Percentiles rank a stretch among this genome's conserved stretches.
These are phyloP conservation scores for Dicranocentrus wangi DNA, from an alignment of 2,888 invertebrate species.

Conservation along the genomic window DNA sequence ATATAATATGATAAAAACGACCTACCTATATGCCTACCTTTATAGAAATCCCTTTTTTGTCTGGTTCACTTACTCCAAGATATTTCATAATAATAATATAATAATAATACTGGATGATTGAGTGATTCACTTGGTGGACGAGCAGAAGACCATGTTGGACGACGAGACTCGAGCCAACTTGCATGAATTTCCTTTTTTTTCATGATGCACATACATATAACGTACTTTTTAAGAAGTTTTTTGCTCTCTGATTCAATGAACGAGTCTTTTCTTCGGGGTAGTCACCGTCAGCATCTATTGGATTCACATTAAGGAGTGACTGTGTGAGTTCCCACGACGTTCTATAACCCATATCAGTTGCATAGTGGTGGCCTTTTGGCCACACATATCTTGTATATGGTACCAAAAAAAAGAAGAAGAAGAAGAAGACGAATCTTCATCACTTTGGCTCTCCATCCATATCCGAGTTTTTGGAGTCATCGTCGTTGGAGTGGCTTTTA, in stretches of 20 bases:
- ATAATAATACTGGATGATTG: too few species aligned
- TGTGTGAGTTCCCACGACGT: constrained; percentile 66
- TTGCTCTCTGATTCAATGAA: constrained; percentile 36
- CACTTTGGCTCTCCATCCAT: constrained; percentile 21
- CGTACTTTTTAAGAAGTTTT: constrained; percentile 13
- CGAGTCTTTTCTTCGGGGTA: constrained; percentile 10
- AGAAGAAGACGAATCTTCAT: constrained; percentile 33
- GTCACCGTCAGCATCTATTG: constrained; percentile 45
- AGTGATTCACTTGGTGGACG: too few species aligned
- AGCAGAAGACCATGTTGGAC: too few species aligned
- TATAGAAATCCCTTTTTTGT: too few species aligned
- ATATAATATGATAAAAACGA: too few species aligned
- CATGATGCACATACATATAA: neutral
- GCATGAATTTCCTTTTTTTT: neutral
- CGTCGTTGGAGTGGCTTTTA: constrained; percentile 34
- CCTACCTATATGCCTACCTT: too few species aligned
- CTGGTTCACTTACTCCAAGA: too few species aligned
- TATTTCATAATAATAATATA: too few species aligned
- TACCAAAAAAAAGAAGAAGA: neutral
- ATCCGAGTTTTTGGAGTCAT: constrained; percentile 34
- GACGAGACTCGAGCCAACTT: too few species aligned
- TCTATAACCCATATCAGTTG: constrained; percentile 65
- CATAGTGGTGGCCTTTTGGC: constrained; percentile 64
- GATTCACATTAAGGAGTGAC: constrained; percentile 58
- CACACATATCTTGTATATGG: constrained; percentile 62